Conservation (phyloP, 2,113 vertebrate genomes). For the Lophochroa leadbeateri region DNA sequence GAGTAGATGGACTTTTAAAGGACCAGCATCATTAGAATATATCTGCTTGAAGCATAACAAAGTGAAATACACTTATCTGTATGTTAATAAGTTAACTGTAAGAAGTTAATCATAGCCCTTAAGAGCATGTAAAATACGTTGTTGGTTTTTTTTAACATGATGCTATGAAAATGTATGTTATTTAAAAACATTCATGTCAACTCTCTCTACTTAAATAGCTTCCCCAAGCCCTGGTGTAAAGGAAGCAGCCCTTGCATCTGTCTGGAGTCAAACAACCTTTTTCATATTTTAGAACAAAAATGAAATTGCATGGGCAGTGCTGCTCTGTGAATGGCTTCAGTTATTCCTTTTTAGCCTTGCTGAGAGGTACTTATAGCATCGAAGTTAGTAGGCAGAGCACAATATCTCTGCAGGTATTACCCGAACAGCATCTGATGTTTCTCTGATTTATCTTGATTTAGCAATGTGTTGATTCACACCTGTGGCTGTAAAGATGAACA, state of each 20-base stretch:
- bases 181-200: neutral
- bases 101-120: neutral
- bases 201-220: neutral
- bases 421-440: neutral
- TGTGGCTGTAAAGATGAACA: neutral
- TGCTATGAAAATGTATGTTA: neutral
- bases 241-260: neutral
- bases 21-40: conserved; percentile 15
- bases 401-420: neutral
- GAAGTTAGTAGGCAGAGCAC: neutral
- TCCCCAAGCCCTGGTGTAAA: neutral
- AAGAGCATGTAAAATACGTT: neutral
- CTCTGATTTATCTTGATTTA: neutral
- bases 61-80: conserved; percentile 25
- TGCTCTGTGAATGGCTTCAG: neutral
- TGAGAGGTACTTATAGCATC: neutral
- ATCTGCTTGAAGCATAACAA: neutral
- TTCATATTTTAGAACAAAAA: neutral
- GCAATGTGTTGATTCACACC: neutral
- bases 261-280: neutral
- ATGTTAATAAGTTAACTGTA: conserved; percentile 2
- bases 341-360: neutral
- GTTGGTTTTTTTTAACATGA: neutral
- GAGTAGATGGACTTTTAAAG: conserved; percentile 34
- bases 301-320: neutral